These are phyloP conservation scores for Tenebrosternarchus preto DNA, from an alignment of 2,113 vertebrate genomes.

Conservation along the genomic window DNA sequence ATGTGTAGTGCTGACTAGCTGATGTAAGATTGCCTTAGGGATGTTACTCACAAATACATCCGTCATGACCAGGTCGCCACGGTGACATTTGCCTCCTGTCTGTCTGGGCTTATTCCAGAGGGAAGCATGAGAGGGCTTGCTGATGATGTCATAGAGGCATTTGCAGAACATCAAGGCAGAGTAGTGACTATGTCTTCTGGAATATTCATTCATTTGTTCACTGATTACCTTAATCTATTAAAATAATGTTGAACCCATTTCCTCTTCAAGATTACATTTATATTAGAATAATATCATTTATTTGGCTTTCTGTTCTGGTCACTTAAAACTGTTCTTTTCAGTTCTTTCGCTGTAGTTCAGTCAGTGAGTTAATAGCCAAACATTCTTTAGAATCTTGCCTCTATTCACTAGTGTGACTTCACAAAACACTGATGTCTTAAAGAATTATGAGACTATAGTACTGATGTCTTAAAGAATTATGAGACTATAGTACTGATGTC, in stretches of 20 bases:
- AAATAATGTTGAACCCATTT: not conserved
- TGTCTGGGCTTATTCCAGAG: constrained; percentile 37
- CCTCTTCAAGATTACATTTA: not conserved
- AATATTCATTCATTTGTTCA: not conserved
- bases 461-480: constrained; percentile 27
- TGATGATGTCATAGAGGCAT: constrained; percentile 4
- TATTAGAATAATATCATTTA: not conserved
- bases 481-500: constrained; percentile 24
- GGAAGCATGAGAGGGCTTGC: constrained; percentile 1
- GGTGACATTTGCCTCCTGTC: constrained; percentile 32
- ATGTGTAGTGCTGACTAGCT: constrained; percentile 20
- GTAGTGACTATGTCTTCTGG: not conserved
- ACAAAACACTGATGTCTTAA: too few relatives aligned
- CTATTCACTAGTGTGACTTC: constrained; percentile 12
- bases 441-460: constrained; percentile 26
- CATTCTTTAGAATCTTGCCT: not conserved
- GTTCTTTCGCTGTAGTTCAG: not conserved
- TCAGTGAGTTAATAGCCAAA: not conserved
- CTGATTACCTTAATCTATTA: not conserved
- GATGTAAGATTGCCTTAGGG: constrained; percentile 34
- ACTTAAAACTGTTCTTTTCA: not conserved
- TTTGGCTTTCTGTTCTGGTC: too few relatives aligned
- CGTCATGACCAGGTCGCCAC: constrained; percentile 27
- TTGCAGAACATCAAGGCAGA: not conserved
- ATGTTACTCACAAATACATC: constrained; percentile 41